These are phyloP conservation scores for Eubasilissa splendida DNA, from an alignment of 2,888 invertebrate genomes.

Conservation along the genomic window DNA sequence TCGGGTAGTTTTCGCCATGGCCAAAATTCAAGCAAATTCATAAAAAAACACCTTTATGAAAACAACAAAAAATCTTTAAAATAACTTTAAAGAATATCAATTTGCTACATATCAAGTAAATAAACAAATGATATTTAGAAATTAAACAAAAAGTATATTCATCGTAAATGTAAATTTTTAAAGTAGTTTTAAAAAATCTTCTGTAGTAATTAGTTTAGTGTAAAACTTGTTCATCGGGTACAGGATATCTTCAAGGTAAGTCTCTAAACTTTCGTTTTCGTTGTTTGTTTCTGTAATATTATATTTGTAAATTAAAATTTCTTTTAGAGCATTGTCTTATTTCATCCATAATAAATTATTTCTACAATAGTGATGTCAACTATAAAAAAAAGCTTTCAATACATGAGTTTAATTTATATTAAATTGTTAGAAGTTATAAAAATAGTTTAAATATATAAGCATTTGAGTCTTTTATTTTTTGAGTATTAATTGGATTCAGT, in stretches of 20 bases:
- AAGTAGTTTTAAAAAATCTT: not conserved
- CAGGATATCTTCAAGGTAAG: not conserved
- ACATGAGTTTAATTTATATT: no score
- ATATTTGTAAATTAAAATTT: no score
- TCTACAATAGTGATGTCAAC: no score
- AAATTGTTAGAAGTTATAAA: no score
- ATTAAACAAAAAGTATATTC: not conserved
- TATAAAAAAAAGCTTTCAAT: no score
- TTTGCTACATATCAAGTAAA: slow-evolving; percentile 58
- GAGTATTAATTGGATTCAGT: no score
- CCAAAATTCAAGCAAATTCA: slow-evolving; percentile 33
- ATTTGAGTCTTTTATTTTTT: no score
- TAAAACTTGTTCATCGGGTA: not conserved
- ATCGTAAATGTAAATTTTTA: not conserved
- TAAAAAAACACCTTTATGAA: not conserved
- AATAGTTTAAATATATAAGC: no score
- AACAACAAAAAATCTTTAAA: slow-evolving; percentile 38
- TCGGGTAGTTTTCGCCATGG: slow-evolving; percentile 56
- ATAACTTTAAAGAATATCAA: slow-evolving; percentile 58
- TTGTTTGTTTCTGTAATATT: not conserved
- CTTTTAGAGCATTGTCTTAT: no score
- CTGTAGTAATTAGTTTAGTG: slow-evolving; percentile 3
- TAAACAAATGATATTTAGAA: slow-evolving; percentile 35
- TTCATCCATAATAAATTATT: no score
- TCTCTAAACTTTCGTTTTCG: not conserved